Evolutionary conservation across 2,888 invertebrate species (phyloP), one percentile per base, ranked within the genome.

Genomic region (Subacronicta megacephala): DNA sequence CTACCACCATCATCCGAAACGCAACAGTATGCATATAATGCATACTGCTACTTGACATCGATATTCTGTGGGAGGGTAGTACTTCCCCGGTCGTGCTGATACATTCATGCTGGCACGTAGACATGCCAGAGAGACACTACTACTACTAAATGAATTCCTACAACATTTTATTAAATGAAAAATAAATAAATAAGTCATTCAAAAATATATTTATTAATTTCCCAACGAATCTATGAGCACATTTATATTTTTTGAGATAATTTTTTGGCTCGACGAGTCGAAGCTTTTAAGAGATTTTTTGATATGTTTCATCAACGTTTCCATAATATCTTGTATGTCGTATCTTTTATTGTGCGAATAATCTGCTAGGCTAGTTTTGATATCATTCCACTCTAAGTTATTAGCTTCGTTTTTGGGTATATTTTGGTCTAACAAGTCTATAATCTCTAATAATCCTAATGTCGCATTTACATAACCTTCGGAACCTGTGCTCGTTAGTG

Each of bases 391-490:
- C 37, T 72, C 74, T 4, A 64, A 23, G 0, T 13, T 36, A 33
- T 76, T 79, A 0, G 62, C 33, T 3, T 81, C 80, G 6, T 69
- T 65, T 0, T 70, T 58, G 0, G 72, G 72, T 12, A 84, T 40
- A 0, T 66, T 65, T 0, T 66, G 63, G 10, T 87, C 80, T 3
- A 80, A 16, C 3, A 64, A 45, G 7, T 85, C 76, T 1, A 86
- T 16, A 0, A 84, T 50, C 5, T 82, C 79, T n/a, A 85, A 51
- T n/a, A 84, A 66, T 0, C 80, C 79, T 6, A 84, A 29, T 0
- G 87, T 83, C 16, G 68, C 69, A 3, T 81, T 79, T 0, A 82
- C 49, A 3, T 61, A 31, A 1, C 50, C 58, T 9, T 65, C 62
- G 0, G 16, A 33, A 20, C 42, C 12, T 20, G 20, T 9, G 59